phyloP scores from a whole-genome alignment of 2,888 invertebrate genomes.

The Sericinus montela region DNA sequence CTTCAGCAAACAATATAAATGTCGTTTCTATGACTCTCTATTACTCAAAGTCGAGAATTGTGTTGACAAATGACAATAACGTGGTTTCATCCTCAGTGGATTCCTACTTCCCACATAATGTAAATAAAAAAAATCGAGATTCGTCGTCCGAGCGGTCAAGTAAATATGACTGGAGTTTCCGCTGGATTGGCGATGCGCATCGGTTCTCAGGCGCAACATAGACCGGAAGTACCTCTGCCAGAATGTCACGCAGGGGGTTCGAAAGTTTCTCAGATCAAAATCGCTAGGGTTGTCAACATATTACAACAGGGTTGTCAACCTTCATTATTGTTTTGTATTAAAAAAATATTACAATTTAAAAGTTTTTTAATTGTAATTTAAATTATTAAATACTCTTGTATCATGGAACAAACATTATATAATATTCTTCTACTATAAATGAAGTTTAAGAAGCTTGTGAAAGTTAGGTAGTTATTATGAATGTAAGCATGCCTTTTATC shows the following conservation, averaged over 20 bases:
- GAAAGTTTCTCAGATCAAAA: slow-evolving; percentile 17
- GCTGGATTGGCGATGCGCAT: slow-evolving; percentile 18
- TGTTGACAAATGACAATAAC: slow-evolving; percentile 8
- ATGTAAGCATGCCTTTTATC: too few relatives aligned
- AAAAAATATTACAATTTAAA: too few relatives aligned
- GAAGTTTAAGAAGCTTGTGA: too few relatives aligned
- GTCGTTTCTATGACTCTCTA: slow-evolving; percentile 20
- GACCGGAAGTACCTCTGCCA: slow-evolving; percentile 42
- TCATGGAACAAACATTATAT: too few relatives aligned
- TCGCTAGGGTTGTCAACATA: too few relatives aligned
- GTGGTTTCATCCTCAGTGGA: slow-evolving; percentile 2
- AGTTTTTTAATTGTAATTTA: background rate
- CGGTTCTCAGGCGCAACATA: slow-evolving; percentile 51
- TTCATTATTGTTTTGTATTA: too few relatives aligned
- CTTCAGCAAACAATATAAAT: background rate
- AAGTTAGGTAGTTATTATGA: too few relatives aligned
- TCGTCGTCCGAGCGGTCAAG: slow-evolving; percentile 23
- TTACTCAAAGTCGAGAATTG: slow-evolving; percentile 16
- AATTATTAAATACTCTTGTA: too few relatives aligned
- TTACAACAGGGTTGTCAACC: too few relatives aligned
- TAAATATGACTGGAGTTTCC: slow-evolving; percentile 26
- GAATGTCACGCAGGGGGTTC: slow-evolving; percentile 30
- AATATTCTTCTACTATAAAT: too few relatives aligned
- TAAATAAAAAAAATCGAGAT: slow-evolving; percentile 13
- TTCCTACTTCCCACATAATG: slow-evolving; percentile 8